phyloP scores from a whole-genome alignment of 1,140 invertebrate species.

The Drosophila seguyi region DNA sequence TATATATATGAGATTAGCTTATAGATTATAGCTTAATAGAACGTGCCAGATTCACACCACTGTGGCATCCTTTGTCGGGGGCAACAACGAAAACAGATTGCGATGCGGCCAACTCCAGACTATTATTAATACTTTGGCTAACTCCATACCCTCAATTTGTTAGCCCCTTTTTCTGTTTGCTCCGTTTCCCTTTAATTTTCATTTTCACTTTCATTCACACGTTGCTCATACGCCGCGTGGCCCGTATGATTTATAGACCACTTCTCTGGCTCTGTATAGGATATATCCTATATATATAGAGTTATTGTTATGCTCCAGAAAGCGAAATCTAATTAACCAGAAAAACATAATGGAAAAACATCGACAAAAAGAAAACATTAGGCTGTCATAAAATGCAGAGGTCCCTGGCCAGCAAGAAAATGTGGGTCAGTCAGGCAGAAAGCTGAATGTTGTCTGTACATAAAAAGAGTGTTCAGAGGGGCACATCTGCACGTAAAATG shows the following conservation, averaged over 20 bases:
- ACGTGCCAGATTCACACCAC: not conserved
- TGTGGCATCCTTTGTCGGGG: no score
- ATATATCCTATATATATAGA: not conserved
- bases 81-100: no score
- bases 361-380: conserved; percentile 19
- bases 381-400: conserved; percentile 14
- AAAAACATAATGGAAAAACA: conserved; percentile 26
- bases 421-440: conserved; percentile 22
- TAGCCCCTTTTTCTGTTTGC: no score
- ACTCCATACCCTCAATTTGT: no score
- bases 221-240: no score
- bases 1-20: not conserved
- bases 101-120: no score
- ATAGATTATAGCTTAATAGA: not conserved
- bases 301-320: conserved; percentile 12
- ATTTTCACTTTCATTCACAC: conserved; percentile 27
- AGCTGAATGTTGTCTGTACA: conserved; percentile 32
- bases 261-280: conserved; percentile 15
- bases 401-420: not conserved
- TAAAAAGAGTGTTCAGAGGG: no score
- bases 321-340: conserved; percentile 42
- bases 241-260: conserved; percentile 35
- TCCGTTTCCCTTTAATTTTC: no score
- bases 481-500: no score
- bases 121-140: no score